A percentile compares a stretch with the other conserved stretches of the same genome.
These are phyloP conservation scores for Anorthoa munda DNA, from an alignment of 2,888 invertebrate genomes.

Conservation along the genomic window DNA sequence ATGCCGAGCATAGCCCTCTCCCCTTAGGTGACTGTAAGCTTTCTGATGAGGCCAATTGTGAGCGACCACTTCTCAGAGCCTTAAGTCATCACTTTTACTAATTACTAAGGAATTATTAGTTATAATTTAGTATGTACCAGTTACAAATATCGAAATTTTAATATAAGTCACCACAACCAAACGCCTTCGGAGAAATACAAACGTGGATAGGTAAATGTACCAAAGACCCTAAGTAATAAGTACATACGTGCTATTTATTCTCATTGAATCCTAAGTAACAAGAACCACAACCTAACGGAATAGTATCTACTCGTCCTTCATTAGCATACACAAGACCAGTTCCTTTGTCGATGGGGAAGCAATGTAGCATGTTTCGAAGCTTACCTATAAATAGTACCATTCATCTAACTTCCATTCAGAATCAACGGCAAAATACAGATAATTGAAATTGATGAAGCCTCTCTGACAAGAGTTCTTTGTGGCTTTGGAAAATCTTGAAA, in stretches of 20 bases:
- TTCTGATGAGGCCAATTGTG: too few species aligned
- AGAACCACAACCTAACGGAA: not conserved
- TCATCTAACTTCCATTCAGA: slow-evolving; percentile 38
- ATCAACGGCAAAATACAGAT: slow-evolving; percentile 35
- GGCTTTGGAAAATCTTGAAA: slow-evolving; percentile 12
- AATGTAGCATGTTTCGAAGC: not conserved
- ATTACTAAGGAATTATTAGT: not conserved
- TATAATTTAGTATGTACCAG: too few species aligned
- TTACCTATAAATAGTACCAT: slow-evolving; percentile 16
- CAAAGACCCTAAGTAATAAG: not conserved
- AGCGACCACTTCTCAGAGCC: too few species aligned
- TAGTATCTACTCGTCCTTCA: slow-evolving; percentile 9
- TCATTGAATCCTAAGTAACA: not conserved
- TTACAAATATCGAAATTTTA: not conserved
- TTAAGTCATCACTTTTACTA: not conserved
- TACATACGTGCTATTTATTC: not conserved
- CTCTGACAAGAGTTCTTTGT: slow-evolving; percentile 39
- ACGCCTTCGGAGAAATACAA: not conserved
- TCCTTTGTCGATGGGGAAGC: slow-evolving; percentile 7
- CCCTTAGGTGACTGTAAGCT: too few species aligned
- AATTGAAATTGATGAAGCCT: slow-evolving; percentile 47
- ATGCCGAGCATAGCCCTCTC: too few species aligned
- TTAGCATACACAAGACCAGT: slow-evolving; percentile 44
- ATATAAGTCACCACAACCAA: not conserved
- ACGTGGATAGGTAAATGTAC: not conserved